Percentiles rank a stretch among this genome's conserved stretches.
Evolutionary conservation across 2,888 invertebrate species (phyloP).

Genomic region (Exephanes ischioxanthus): DNA sequence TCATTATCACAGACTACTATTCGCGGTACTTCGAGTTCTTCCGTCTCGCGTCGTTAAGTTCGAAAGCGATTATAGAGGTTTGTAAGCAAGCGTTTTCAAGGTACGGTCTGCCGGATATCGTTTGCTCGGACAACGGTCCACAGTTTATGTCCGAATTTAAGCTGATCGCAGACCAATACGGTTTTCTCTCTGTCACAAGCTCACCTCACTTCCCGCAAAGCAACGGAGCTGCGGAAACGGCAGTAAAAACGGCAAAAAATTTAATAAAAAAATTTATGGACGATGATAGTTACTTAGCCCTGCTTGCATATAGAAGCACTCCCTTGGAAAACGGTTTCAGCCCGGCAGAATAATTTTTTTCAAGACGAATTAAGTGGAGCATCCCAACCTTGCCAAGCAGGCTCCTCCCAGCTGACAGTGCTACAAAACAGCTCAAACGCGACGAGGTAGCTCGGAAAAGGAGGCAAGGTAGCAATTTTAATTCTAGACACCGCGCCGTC

Average conservation of each 20-base stretch:
- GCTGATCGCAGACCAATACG: conserved; percentile 35
- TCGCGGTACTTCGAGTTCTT: conserved; percentile 58
- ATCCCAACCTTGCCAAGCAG: conserved; percentile 21
- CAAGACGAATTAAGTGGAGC: conserved; percentile 26
- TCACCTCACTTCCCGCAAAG: conserved; percentile 56
- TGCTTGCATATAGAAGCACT: conserved; percentile 14
- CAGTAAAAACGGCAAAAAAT: conserved; percentile 28
- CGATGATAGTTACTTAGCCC: conserved; percentile 17
- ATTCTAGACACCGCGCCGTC: conserved; percentile 28
- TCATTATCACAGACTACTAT: conserved; percentile 59
- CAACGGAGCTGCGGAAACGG: conserved; percentile 33
- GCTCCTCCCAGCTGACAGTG: conserved; percentile 8
- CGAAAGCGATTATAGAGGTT: conserved; percentile 32
- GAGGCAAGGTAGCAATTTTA: conserved; percentile 11
- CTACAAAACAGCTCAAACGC: neutral
- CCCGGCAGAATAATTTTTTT: conserved; percentile 41
- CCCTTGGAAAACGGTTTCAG: conserved; percentile 46
- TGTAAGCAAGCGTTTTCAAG: conserved; percentile 32
- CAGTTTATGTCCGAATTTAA: conserved; percentile 40
- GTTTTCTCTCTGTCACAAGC: conserved; percentile 34
- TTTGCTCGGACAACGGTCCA: conserved; percentile 32
- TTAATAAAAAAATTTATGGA: conserved; percentile 28
- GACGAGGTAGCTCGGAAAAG: conserved; percentile 5
- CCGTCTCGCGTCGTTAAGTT: conserved; percentile 29
- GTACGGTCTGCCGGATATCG: conserved; percentile 36